Conservation (phyloP, 2,888 invertebrate species). For the Agrotis puta region DNA sequence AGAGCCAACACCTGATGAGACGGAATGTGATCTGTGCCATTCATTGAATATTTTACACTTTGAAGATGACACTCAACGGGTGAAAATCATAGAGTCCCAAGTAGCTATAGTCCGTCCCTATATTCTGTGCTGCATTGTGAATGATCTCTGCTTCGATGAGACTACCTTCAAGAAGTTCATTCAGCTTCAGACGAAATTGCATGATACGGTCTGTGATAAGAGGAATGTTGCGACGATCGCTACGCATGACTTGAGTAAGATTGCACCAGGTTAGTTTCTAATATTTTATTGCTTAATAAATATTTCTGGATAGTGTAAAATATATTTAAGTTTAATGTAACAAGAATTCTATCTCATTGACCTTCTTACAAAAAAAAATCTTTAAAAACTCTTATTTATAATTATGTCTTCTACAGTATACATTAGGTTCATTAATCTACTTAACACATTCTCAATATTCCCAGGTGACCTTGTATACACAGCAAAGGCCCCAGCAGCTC, state of each 20-base stretch:
- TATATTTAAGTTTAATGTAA: neutral
- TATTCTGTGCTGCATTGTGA: slow-evolving; percentile 94
- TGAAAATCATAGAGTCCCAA: slow-evolving; percentile 90
- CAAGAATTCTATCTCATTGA: neutral
- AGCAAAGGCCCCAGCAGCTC: slow-evolving; percentile 92
- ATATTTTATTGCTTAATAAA: neutral
- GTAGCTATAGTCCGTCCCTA: slow-evolving; percentile 93
- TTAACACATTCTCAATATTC: neutral
- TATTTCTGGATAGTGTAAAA: too few relatives aligned
- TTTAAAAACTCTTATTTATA: too few relatives aligned
- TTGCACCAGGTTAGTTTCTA: slow-evolving; percentile 88
- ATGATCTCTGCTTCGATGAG: slow-evolving; percentile 92
- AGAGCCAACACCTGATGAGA: slow-evolving; percentile 76
- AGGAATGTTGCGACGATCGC: slow-evolving; percentile 95
- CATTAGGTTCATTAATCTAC: neutral
- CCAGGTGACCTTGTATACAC: slow-evolving; percentile 92
- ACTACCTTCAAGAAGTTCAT: slow-evolving; percentile 94
- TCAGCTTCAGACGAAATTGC: slow-evolving; percentile 94
- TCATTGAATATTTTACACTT: slow-evolving; percentile 86
- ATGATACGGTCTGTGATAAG: slow-evolving; percentile 94
- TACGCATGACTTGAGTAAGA: slow-evolving; percentile 94
- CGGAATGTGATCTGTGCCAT: slow-evolving; percentile 79
- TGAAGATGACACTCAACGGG: slow-evolving; percentile 85
- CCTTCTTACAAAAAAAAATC: too few relatives aligned
- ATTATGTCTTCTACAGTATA: too few relatives aligned